Evolutionary conservation across 2,113 vertebrate genomes (phyloP), one percentile per base, ranked within the genome.

Genomic region (Pseudolaguvia tuberculata): DNA sequence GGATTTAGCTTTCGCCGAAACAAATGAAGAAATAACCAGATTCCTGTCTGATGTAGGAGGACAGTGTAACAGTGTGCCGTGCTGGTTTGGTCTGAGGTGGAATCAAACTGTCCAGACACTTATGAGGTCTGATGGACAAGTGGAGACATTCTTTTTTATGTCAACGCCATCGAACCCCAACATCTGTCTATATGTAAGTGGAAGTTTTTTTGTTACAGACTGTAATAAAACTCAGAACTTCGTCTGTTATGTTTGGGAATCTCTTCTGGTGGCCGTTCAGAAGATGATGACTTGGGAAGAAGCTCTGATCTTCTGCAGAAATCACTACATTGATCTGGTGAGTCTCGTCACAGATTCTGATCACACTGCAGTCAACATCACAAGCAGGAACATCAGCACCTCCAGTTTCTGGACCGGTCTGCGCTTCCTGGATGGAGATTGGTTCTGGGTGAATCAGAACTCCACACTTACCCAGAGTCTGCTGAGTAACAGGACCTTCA

Each of bases 261-360:
- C 48, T 13, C 2, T 8, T 2, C 17, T 53, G 20, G 31, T 69
- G 4, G 18, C 52, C 11, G 50, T 69, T 48, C 10, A 35, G 11
- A 27, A 69, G 50, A 35, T 15, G 50, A 53, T 14, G 48, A 69
- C 27, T 20, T 69, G 67, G 63, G 63, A 50, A 48, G 63, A 27
- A 27, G 63, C 63, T 17, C 15, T 48, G 45, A 48, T 11, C 3
- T 21, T 35, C 67, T 69, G 67, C 50, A 69, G 67, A 35, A 53
- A 2, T 5, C 7, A 53, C 25, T 69, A 69, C 67, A 53, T 12
- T n/a, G 67, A 69, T 20, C 67, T 69, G 29, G 27, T 35, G 12
- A 69, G 48, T 20, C 2, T 69, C 2, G 8, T 42, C 8, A 42
- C 39, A 42, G 39, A 6, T 4, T 42, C 39, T 42, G 4, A 69